Conservation (phyloP, 2,797 vertebrate genomes). For the Vultur gryphus region DNA sequence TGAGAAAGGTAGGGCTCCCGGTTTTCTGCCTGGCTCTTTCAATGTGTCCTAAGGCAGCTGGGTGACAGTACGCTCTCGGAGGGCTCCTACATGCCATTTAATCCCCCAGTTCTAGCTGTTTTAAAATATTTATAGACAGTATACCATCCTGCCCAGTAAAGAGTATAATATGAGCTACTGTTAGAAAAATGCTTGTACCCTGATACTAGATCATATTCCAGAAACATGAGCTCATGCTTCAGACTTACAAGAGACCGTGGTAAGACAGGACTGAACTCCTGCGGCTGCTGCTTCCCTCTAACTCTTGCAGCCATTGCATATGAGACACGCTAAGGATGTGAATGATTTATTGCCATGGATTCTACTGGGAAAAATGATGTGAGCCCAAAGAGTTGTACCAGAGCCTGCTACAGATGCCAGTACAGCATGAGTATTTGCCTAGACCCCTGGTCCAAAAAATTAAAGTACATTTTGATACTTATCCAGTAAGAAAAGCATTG, state of each 20-base stretch:
- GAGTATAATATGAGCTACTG: neutral
- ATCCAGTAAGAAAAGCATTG: neutral
- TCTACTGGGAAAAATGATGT: neutral
- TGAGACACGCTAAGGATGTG: accelerated
- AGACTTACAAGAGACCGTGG: neutral
- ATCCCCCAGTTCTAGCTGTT: neutral
- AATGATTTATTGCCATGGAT: neutral
- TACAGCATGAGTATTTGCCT: neutral
- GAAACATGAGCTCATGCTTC: neutral
- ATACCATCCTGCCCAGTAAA: neutral
- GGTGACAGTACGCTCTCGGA: neutral
- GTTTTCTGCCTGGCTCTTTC: neutral
- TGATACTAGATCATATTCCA: neutral
- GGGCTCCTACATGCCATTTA: neutral
- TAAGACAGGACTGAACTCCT: neutral
- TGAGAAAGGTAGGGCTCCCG: neutral
- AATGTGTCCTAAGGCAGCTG: accelerated
- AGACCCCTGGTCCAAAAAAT: neutral
- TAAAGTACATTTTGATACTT: neutral
- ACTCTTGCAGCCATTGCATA: neutral
- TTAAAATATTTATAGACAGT: neutral
- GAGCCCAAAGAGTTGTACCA: neutral
- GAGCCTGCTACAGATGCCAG: neutral
- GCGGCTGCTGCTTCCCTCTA: neutral
- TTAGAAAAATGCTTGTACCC: neutral